Evolutionary conservation across 2,113 vertebrate species (phyloP), one percentile per base, ranked within the genome.

Genomic region (Clarias gariepinus): DNA sequence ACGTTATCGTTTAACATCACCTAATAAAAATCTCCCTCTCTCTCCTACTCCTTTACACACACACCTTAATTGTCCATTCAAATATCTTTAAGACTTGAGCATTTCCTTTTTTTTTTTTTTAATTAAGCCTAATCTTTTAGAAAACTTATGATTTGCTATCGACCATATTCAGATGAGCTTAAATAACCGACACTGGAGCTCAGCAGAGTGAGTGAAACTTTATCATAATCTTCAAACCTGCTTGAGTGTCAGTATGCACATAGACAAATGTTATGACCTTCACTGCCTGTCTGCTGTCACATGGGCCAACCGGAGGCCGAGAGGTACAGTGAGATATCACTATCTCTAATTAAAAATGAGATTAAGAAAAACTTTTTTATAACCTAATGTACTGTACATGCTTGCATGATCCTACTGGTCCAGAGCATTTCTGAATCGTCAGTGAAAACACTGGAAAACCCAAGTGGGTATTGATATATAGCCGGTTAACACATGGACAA

Each of bases 191-290:
- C n/a, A 47, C 58, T 9, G 64, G 30, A 61, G 58, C 33, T 25
- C 25, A 63, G 33, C 79, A 81, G 79, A 13, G 58, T 41, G 79
- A 61, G 33, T 64, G 60, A 47, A 47, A 64, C 33, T 23, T 11
- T 81, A 64, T 64, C 60, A 36, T 47, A 82, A 66, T 52, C 81
- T 82, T 82, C 81, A 53, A 66, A 66, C 23, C 36, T 82, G 33
- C 60, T 82, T 30, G 25, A 82, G 25, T 66, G 61, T 66, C 81
- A 82, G 33, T 66, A 82, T 53, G 81, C 13, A 66, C 81, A 66
- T 19, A 16, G 61, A 47, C 60, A 64, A 66, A 53, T 52, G 81
- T 18, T 64, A 82, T 4, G 21, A 66, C 81, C 81, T 82, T 52
- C 16, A 53, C 81, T 52, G 81, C 61, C 61, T 28, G 33, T 61